Evolutionary conservation across 2,888 invertebrate species (phyloP).

Genomic region (Tyria jacobaeae): DNA sequence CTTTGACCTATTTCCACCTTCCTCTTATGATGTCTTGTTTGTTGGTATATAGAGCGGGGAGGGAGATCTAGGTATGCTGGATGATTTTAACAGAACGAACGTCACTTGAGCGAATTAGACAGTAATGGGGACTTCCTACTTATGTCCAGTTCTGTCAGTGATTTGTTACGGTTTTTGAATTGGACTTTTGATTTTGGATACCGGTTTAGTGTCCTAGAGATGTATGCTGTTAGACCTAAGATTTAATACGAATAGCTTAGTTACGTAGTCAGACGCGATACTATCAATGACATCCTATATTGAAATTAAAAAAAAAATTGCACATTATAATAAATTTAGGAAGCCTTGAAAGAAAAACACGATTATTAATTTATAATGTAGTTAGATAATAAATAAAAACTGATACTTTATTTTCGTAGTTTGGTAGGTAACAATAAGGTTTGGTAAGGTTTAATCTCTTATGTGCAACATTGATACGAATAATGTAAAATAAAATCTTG

Average conservation of each 20-base stretch:
- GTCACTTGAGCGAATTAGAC: slow-evolving; percentile 84
- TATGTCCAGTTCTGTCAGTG: slow-evolving; percentile 75
- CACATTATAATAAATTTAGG: no score
- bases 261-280: background rate
- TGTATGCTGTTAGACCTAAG: background rate
- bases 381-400: no score
- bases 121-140: slow-evolving; percentile 85
- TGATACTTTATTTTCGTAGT: no score
- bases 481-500: no score
- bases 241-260: background rate
- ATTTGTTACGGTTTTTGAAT: slow-evolving; percentile 83
- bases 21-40: slow-evolving; percentile 39
- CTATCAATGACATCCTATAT: background rate
- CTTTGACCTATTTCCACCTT: slow-evolving; percentile 47
- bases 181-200: slow-evolving; percentile 63
- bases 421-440: no score
- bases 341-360: no score
- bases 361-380: no score
- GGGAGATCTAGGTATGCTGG: slow-evolving; percentile 62
- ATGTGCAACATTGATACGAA: no score
- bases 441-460: no score
- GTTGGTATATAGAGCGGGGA: slow-evolving; percentile 44
- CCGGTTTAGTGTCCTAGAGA: background rate
- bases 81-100: slow-evolving; percentile 64
- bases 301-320: background rate